Conservation (phyloP, 64 coral and sea anemone genomes). For the Trachythela sp. region DNA sequence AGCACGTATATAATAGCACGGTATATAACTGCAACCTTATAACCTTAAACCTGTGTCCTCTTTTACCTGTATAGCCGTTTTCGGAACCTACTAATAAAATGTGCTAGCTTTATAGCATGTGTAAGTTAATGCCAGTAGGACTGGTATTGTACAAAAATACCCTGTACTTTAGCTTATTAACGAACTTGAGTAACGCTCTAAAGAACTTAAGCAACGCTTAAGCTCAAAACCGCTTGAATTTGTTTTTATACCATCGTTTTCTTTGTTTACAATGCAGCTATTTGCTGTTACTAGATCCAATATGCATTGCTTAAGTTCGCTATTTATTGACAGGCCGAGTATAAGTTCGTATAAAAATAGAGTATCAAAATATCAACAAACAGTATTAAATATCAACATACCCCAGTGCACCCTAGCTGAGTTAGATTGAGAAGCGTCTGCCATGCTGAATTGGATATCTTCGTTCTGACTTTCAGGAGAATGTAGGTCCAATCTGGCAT, state of each 20-base stretch:
- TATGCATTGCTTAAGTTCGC: not conserved
- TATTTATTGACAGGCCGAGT: not conserved
- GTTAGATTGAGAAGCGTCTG: not conserved
- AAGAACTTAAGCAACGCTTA: too few relatives aligned
- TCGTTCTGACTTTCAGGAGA: not conserved
- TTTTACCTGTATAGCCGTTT: too few relatives aligned
- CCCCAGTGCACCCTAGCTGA: not conserved
- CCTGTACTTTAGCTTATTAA: not conserved
- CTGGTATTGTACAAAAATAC: too few relatives aligned
- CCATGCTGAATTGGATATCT: not conserved
- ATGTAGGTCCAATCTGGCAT: not conserved
- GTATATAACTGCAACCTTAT: too few relatives aligned
- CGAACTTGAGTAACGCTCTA: not conserved
- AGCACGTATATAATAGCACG: too few relatives aligned
- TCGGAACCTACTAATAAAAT: too few relatives aligned
- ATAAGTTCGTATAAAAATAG: not conserved
- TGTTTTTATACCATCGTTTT: not conserved
- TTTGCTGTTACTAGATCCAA: not conserved
- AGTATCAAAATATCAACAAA: not conserved
- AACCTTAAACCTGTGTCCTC: too few relatives aligned
- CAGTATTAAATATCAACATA: not conserved
- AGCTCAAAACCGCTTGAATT: too few relatives aligned
- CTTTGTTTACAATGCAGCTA: not conserved
- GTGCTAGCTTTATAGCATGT: too few relatives aligned
- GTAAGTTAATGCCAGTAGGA: too few relatives aligned